Percentiles rank a stretch among this genome's conserved stretches.
Conservation (phyloP, 1,140 invertebrate genomes). For the Bombus pascuorum region DNA sequence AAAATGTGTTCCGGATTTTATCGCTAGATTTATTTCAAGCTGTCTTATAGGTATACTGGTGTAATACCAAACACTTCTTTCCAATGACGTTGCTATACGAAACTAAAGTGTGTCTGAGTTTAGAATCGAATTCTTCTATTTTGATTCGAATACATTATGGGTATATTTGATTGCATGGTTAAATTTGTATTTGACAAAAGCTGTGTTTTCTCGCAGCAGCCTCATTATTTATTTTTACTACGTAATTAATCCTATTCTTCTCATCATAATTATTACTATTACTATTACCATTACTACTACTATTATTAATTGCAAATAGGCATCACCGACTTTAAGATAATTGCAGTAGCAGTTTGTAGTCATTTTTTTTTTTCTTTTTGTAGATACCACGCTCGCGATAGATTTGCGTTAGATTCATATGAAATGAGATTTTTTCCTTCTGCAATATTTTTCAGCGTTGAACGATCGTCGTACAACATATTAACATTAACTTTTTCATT, state of each 20-base stretch:
- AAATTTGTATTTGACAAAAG: slow-evolving; percentile 58
- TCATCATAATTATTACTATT: slow-evolving; percentile 17
- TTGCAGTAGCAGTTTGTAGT: slow-evolving; percentile 17
- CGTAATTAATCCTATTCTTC: slow-evolving; percentile 28
- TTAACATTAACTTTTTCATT: neutral
- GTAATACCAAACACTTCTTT: neutral
- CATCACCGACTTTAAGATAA: slow-evolving; percentile 41
- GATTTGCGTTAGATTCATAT: slow-evolving; percentile 1
- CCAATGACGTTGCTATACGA: slow-evolving; percentile 3
- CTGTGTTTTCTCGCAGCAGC: slow-evolving; percentile 63
- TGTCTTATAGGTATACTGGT: slow-evolving; percentile 22
- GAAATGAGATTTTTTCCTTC: neutral
- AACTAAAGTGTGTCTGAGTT: slow-evolving; percentile 13
- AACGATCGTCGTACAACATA: neutral
- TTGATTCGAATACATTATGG: neutral
- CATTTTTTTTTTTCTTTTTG: neutral
- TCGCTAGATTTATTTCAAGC: slow-evolving; percentile 47
- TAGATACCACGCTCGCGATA: neutral
- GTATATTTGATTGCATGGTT: slow-evolving; percentile 30
- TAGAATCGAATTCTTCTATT: slow-evolving; percentile 29
- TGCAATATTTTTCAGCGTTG: neutral
- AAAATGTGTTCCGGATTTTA: slow-evolving; percentile 34
- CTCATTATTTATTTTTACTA: slow-evolving; percentile 63
- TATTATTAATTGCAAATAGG: slow-evolving; percentile 12
- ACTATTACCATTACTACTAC: slow-evolving; percentile 13